Percentiles rank a stretch among this genome's conserved stretches.
Conservation (phyloP, 2,888 invertebrate genomes). For the Timema cristinae region DNA sequence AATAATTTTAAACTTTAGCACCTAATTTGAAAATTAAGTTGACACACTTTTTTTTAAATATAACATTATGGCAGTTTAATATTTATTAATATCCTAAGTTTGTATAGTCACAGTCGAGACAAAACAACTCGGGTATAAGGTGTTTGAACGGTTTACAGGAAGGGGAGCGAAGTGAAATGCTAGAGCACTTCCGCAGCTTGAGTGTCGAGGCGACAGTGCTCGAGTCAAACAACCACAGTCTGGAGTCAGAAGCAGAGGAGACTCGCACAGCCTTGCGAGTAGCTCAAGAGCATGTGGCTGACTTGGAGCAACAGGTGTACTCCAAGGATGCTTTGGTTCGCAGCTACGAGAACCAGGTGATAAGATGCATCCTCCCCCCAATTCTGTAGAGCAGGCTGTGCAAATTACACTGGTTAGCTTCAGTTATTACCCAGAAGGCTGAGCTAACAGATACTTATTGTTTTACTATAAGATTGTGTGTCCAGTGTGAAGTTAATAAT, state of each 20-base stretch:
- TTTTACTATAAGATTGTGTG: too few species aligned
- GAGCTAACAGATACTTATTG: too few species aligned
- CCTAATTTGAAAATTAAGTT: too few species aligned
- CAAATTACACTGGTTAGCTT: conserved; percentile 14
- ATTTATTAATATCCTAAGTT: too few species aligned
- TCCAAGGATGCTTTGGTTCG: conserved; percentile 52
- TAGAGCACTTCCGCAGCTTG: conserved; percentile 73
- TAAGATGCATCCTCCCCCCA: too few species aligned
- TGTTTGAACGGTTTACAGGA: conserved; percentile 50
- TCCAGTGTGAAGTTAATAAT: too few species aligned
- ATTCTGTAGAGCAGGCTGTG: background rate
- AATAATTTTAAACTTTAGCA: too few species aligned
- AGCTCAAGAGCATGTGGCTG: conserved; percentile 56
- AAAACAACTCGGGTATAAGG: background rate
- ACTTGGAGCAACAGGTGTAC: conserved; percentile 60
- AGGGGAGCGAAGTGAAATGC: conserved; percentile 72
- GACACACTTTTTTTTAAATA: too few species aligned
- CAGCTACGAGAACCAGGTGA: conserved; percentile 56
- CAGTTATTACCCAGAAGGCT: too few species aligned
- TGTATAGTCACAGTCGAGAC: background rate
- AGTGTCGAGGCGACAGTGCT: conserved; percentile 72
- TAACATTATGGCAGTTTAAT: too few species aligned
- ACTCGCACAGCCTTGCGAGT: conserved; percentile 57
- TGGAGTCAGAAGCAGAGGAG: conserved; percentile 72
- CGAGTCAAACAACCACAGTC: conserved; percentile 73